Percentiles rank a stretch among this genome's conserved stretches.
These are phyloP conservation scores for Trachops cirrhosus DNA, from an alignment of 2,797 vertebrate species.

Conservation along the genomic window DNA sequence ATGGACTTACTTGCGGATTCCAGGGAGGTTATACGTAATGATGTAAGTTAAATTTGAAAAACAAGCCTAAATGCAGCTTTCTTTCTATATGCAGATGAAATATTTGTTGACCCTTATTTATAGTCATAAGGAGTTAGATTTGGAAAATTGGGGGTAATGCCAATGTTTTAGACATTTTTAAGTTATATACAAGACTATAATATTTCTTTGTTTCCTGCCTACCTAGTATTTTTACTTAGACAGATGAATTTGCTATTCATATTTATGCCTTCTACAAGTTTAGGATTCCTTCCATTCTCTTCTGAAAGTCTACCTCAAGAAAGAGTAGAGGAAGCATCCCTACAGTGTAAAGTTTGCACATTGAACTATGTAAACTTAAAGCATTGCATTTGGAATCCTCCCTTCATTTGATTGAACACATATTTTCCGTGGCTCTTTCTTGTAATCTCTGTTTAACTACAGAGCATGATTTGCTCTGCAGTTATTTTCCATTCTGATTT, in stretches of 20 bases:
- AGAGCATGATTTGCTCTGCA: neutral
- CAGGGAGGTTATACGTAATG: constrained; percentile 98
- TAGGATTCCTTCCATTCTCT: neutral
- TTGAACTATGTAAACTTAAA: neutral
- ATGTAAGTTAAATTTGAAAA: constrained; percentile 86
- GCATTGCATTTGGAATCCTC: neutral
- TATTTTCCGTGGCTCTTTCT: constrained; percentile 1
- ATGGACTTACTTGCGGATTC: constrained; percentile 98
- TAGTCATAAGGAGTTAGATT: neutral
- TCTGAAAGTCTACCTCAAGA: neutral
- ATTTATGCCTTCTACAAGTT: neutral
- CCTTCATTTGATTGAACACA: neutral
- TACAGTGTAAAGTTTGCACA: neutral
- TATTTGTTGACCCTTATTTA: neutral
- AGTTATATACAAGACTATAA: neutral
- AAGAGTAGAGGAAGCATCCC: neutral
- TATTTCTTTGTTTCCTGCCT: constrained; percentile 25
- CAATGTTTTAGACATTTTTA: neutral
- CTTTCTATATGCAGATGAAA: constrained; percentile 7
- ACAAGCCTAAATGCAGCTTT: neutral
- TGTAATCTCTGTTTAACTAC: neutral
- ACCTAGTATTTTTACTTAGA: neutral
- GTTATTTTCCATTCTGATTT: constrained; percentile 28
- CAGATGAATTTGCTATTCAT: constrained; percentile 3
- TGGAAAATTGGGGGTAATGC: neutral